Evolutionary conservation across 2,888 invertebrate genomes (phyloP).

Genomic region (Acleris holmiana): DNA sequence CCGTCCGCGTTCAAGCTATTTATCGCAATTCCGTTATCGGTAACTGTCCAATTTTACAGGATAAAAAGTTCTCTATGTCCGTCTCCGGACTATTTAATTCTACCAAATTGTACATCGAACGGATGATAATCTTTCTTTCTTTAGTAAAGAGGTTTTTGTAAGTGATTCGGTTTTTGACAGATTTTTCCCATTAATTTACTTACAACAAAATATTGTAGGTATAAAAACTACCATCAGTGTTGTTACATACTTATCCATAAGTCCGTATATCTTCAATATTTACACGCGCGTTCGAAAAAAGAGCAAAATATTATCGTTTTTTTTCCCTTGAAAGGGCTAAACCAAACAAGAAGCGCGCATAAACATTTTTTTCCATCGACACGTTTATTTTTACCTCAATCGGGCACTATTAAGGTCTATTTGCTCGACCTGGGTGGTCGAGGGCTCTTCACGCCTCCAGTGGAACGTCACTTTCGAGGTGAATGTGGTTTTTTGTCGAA

Average conservation of each 20-base stretch:
- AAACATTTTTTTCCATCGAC: conserved; percentile 35
- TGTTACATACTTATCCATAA: not conserved
- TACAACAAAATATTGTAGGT: no score
- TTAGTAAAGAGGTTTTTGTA: no score
- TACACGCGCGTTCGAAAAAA: not conserved
- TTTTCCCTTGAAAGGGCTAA: conserved; percentile 5
- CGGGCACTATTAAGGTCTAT: conserved; percentile 48
- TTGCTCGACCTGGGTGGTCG: conserved; percentile 44
- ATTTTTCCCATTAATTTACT: no score
- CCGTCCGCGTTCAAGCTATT: no score
- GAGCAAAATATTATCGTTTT: conserved; percentile 10
- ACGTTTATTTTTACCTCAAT: conserved; percentile 37
- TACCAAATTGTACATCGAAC: no score
- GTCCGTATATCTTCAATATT: not conserved
- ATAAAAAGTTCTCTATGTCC: no score
- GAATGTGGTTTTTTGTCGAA: conserved; percentile 46
- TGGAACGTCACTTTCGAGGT: conserved; percentile 40
- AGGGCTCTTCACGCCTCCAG: conserved; percentile 43
- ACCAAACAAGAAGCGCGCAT: conserved; percentile 16
- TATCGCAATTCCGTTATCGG: no score
- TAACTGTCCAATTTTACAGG: no score
- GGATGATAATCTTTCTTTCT: no score
- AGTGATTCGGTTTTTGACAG: no score
- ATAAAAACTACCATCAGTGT: no score
- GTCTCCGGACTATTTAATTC: no score